Base-by-base conservation (phyloP, 64 coral and sea anemone genomes). In the Pachyseris speciosa region DNA sequence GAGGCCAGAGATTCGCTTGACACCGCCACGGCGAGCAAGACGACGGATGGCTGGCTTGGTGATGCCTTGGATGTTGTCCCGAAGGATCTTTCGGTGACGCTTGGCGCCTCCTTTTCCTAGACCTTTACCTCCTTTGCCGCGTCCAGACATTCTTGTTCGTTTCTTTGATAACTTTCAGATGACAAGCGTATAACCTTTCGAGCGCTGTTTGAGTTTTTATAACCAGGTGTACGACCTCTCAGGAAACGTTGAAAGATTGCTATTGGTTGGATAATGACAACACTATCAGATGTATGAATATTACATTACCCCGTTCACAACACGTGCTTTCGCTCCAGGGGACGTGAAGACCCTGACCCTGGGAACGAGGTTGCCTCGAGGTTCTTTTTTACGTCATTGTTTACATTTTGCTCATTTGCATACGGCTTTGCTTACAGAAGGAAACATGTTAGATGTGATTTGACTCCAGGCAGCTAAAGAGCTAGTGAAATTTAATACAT, bases 131-230 rank as follows among this genome's bases (percentile, higher is more conserved):
- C 95, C 95, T 96, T 96, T 96, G 5, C 95, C 95, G 16, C 95
- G 91, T 20, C 95, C 95, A 81, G 95, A 90, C 95, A 96, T 96
- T n/a, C n/a, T n/a, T n/a, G n/a, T n/a, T n/a, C n/a, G n/a, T n/a
- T n/a, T n/a, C n/a, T n/a, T n/a, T n/a, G n/a, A n/a, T n/a, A n/a
- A n/a, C n/a, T n/a, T n/a, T n/a, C n/a, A n/a, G n/a, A n/a, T n/a
- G n/a, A n/a, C n/a, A n/a, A n/a, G n/a, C n/a, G n/a, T n/a, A n/a
- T 47, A 47, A 47, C 44, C 1, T 7, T 9, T 13, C 7, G 13
- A 9, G 44, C 7, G 7, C 7, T 45, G 44, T 13, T 47, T 47
- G 1, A 13, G 44, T 7, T 47, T 64, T 64, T 64, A 64, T 64
- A 64, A 7, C 22, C 16, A 17, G 26, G 22, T 2, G 20, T 24